These are phyloP conservation scores for Limulus polyphemus DNA, from an alignment of 2,888 invertebrate species.

Conservation along the genomic window DNA sequence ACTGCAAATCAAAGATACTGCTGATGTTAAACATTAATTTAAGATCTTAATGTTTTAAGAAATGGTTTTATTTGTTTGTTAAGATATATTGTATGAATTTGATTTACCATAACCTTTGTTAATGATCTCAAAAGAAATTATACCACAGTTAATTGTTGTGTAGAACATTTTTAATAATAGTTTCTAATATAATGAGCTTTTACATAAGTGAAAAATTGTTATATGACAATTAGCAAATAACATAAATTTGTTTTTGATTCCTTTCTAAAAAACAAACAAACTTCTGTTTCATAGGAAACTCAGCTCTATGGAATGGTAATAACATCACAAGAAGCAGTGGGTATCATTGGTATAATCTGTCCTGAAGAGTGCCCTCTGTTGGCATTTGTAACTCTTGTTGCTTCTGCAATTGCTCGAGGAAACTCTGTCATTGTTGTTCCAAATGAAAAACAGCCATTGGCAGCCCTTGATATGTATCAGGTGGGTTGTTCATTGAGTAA, in stretches of 20 bases:
- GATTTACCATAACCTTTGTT: no score
- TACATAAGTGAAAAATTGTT: no score
- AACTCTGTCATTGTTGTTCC: constrained; percentile 38
- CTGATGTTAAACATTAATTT: no score
- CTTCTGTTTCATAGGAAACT: constrained; percentile 25
- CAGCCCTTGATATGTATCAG: constrained; percentile 38
- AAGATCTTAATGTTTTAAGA: no score
- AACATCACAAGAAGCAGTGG: constrained; percentile 38
- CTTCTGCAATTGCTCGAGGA: constrained; percentile 38
- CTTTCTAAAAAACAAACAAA: background rate
- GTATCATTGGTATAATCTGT: constrained; percentile 39
- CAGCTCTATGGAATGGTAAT: constrained; percentile 37
- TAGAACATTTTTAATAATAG: no score
- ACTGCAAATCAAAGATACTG: no score
- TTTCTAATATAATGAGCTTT: no score
- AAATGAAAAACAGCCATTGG: constrained; percentile 36
- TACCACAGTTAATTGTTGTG: no score
- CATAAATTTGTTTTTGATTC: background rate
- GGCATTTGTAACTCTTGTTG: constrained; percentile 38
- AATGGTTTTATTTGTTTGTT: no score
- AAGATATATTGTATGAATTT: no score
- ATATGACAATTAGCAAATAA: background rate
- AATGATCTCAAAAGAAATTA: no score
- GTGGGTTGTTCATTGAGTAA: constrained; percentile 25
- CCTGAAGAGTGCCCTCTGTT: constrained; percentile 38